These are phyloP conservation scores for Alloscopus bannaensis DNA, from an alignment of 2,888 invertebrate genomes.

Conservation along the genomic window DNA sequence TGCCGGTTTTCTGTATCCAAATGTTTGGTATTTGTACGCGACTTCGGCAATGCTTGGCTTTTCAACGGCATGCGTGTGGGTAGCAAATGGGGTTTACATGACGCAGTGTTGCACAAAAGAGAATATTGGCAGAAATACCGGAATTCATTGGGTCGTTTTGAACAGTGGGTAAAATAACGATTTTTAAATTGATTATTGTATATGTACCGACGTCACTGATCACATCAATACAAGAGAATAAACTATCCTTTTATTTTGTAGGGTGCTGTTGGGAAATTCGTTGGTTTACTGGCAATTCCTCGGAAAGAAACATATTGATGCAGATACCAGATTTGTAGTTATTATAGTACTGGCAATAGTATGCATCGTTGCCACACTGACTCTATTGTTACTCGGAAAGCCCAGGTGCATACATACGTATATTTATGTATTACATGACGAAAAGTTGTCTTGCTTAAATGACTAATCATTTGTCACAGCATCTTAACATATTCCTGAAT, in stretches of 20 bases:
- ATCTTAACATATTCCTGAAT: background rate
- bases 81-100: background rate
- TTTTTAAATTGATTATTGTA: background rate
- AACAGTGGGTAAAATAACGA: background rate
- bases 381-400: too few relatives aligned
- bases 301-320: too few relatives aligned
- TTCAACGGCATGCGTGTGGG: too few relatives aligned
- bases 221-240: background rate
- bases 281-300: too few relatives aligned
- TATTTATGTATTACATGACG: too few relatives aligned
- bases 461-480: background rate
- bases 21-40: background rate
- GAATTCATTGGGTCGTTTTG: background rate
- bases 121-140: background rate
- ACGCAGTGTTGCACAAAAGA: background rate
- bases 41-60: background rate
- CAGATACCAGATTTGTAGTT: too few relatives aligned
- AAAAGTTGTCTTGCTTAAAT: background rate
- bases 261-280: too few relatives aligned
- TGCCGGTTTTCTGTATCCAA: background rate
- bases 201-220: background rate
- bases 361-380: too few relatives aligned
- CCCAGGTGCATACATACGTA: too few relatives aligned
- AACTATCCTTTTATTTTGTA: background rate
- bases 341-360: too few relatives aligned